These are phyloP conservation scores for Drosophila eohydei DNA, from an alignment of 2,888 invertebrate genomes.

Conservation along the genomic window DNA sequence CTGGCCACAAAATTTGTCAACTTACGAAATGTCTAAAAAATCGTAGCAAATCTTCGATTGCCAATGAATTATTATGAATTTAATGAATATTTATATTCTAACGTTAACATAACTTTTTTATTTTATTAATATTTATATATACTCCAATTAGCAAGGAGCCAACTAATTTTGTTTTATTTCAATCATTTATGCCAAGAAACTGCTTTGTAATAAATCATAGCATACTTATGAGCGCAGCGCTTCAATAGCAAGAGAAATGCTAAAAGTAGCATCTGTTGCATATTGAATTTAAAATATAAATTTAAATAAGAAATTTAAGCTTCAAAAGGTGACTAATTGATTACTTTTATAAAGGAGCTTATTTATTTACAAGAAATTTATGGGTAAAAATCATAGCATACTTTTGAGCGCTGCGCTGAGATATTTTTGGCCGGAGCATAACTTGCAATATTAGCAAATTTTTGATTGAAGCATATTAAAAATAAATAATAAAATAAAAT, in stretches of 20 bases:
- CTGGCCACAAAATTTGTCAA: conserved; percentile 32
- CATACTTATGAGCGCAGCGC: neutral
- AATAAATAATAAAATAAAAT: neutral
- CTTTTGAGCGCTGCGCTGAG: too few relatives aligned
- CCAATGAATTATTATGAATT: neutral
- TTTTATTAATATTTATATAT: neutral
- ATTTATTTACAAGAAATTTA: too few relatives aligned
- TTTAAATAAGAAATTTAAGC: too few relatives aligned
- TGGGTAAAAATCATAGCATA: too few relatives aligned
- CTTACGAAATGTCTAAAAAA: conserved; percentile 3
- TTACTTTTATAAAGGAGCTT: too few relatives aligned
- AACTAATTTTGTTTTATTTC: neutral
- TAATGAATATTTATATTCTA: neutral
- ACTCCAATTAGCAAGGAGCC: neutral
- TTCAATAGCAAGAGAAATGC: neutral
- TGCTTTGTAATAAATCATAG: neutral
- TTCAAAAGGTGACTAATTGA: too few relatives aligned
- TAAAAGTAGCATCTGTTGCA: too few relatives aligned
- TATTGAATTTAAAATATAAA: too few relatives aligned
- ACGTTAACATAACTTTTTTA: neutral
- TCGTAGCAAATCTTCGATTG: conserved; percentile 22
- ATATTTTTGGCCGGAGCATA: too few relatives aligned
- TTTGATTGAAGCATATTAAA: too few relatives aligned
- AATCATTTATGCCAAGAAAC: neutral
- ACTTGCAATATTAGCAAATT: too few relatives aligned